Evolutionary conservation across 2,888 invertebrate species (phyloP).

Genomic region (Dynastes maya): DNA sequence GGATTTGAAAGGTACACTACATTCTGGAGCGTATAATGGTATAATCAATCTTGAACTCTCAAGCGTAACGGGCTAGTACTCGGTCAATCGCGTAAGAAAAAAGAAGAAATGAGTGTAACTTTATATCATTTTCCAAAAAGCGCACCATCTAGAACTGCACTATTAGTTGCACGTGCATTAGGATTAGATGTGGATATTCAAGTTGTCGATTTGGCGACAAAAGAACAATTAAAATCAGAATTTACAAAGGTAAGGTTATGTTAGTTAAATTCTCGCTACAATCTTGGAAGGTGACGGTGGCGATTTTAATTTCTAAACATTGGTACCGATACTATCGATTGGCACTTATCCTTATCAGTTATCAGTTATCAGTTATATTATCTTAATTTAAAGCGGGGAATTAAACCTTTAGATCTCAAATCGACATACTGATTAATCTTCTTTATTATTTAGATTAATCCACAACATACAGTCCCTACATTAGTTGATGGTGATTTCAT

Average conservation of each 20-base stretch:
- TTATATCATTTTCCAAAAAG: slow-evolving; percentile 78
- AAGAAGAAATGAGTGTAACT: slow-evolving; percentile 68
- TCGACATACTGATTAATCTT: not conserved
- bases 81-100: no score
- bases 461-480: slow-evolving; percentile 80
- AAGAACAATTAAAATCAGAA: slow-evolving; percentile 75
- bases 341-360: no score
- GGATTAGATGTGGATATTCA: slow-evolving; percentile 73
- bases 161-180: slow-evolving; percentile 75
- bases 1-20: no score
- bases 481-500: slow-evolving; percentile 79
- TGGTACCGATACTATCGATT: no score
- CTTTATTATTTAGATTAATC: slow-evolving; percentile 73
- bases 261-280: not conserved
- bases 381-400: no score
- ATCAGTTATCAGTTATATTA: no score
- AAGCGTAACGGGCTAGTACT: no score
- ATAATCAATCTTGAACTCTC: no score
- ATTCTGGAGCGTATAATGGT: no score
- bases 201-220: slow-evolving; percentile 74
- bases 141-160: slow-evolving; percentile 77
- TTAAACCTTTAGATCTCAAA: no score
- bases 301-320: not conserved
- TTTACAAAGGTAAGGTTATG: slow-evolving; percentile 68
- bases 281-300: not conserved